These are phyloP conservation scores for Melanerpes formicivorus DNA, from an alignment of 2,113 vertebrate species.

Conservation along the genomic window DNA sequence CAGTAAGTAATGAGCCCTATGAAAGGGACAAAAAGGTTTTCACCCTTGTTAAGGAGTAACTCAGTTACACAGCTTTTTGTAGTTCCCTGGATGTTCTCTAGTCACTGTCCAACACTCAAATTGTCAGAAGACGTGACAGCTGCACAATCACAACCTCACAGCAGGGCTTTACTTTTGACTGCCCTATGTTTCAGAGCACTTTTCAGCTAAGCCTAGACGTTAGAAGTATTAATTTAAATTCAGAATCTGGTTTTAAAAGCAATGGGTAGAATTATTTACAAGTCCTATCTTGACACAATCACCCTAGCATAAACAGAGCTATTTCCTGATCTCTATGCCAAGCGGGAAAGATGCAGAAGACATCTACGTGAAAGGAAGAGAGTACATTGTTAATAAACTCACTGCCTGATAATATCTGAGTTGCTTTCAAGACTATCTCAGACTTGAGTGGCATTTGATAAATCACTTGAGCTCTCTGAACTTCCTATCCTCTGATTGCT, in stretches of 20 bases:
- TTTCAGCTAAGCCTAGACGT: background rate
- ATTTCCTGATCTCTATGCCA: background rate
- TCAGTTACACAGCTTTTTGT: background rate
- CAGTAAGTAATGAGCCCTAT: background rate
- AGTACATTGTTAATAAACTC: background rate
- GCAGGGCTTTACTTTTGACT: background rate
- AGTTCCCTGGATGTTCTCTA: background rate
- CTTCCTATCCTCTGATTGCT: background rate
- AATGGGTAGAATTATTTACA: background rate
- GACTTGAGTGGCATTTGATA: background rate
- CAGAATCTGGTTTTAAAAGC: background rate
- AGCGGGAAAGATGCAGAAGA: background rate
- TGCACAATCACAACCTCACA: background rate
- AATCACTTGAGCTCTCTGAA: background rate
- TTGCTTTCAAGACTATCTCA: background rate
- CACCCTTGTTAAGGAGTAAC: background rate
- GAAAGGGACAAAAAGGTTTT: background rate
- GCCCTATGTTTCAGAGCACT: background rate
- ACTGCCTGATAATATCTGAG: background rate
- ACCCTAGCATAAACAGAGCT: background rate
- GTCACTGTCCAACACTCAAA: background rate
- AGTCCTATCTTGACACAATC: background rate
- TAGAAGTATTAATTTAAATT: background rate
- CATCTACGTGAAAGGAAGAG: background rate
- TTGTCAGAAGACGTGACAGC: background rate